Conservation (phyloP, 2,113 vertebrate species). For the Jaculus jaculus region DNA sequence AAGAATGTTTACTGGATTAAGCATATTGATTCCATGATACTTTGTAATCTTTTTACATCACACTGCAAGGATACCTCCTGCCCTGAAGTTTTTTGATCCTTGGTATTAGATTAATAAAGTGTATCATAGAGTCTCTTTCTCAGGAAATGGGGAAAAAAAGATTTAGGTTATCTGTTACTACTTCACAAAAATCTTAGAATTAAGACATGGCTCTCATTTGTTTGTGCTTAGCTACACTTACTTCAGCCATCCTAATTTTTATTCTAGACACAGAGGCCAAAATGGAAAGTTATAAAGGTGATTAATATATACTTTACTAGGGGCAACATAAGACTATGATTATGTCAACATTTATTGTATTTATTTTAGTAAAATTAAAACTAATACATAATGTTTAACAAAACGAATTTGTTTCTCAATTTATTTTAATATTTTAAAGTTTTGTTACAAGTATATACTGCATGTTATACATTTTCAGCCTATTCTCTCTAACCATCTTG, state of each 20-base stretch:
- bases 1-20: not conserved
- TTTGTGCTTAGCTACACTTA: not conserved
- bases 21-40: not conserved
- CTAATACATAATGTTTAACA: not conserved
- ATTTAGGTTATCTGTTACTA: not conserved
- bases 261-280: not conserved
- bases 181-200: not conserved
- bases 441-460: no score
- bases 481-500: no score
- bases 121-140: not conserved
- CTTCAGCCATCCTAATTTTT: not conserved
- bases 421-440: not conserved
- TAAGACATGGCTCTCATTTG: not conserved
- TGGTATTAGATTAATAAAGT: conserved; percentile 10
- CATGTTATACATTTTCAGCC: no score
- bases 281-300: not conserved
- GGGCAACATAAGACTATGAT: not conserved
- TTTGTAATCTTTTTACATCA: not conserved
- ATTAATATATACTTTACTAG: not conserved
- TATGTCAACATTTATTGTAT: not conserved
- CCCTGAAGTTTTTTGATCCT: not conserved
- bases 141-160: not conserved
- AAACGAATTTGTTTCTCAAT: not conserved
- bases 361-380: not conserved
- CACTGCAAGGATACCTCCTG: not conserved